These are phyloP conservation scores for Drosophila ustulata DNA, from an alignment of 2,888 invertebrate species.

Conservation along the genomic window DNA sequence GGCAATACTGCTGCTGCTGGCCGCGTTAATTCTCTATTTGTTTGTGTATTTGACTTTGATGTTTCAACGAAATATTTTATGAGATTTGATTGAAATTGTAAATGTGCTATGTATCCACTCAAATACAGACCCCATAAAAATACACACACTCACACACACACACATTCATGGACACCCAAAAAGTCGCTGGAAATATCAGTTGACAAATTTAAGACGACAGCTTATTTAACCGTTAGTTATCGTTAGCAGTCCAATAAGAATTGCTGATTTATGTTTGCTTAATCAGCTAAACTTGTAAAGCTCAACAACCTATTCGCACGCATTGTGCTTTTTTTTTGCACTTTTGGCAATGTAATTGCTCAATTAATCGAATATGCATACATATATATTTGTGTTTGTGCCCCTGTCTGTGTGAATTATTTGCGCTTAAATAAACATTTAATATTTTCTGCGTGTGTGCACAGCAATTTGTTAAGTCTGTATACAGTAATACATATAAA, in stretches of 20 bases:
- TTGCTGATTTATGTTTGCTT: conserved; percentile 13
- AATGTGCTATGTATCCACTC: conserved; percentile 20
- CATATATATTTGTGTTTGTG: conserved; percentile 22
- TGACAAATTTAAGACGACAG: conserved; percentile 9
- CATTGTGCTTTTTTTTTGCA: conserved; percentile 24
- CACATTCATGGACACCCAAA: conserved; percentile 1
- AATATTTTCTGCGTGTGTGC: conserved; percentile 58
- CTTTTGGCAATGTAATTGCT: conserved; percentile 55
- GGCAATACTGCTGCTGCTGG: conserved; percentile 13
- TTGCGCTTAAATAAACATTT: conserved; percentile 72
- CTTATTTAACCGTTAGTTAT: conserved; percentile 19
- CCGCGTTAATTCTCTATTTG: conserved; percentile 20
- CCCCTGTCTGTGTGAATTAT: conserved; percentile 45
- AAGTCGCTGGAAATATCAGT: conserved; percentile 9
- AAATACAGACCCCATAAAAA: neutral
- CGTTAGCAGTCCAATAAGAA: conserved; percentile 31
- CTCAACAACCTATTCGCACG: conserved; percentile 15
- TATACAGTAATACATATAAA: conserved; percentile 28
- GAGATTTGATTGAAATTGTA: conserved; percentile 66
- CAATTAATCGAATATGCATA: conserved; percentile 49
- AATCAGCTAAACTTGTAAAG: conserved; percentile 21
- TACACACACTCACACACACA: neutral
- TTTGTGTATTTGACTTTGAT: conserved; percentile 57
- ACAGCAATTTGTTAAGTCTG: conserved; percentile 56
- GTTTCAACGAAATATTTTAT: conserved; percentile 63